Evolutionary conservation across 1,140 invertebrate genomes (phyloP), one percentile per base, ranked within the genome.

Genomic region (Asbolus verrucosus): DNA sequence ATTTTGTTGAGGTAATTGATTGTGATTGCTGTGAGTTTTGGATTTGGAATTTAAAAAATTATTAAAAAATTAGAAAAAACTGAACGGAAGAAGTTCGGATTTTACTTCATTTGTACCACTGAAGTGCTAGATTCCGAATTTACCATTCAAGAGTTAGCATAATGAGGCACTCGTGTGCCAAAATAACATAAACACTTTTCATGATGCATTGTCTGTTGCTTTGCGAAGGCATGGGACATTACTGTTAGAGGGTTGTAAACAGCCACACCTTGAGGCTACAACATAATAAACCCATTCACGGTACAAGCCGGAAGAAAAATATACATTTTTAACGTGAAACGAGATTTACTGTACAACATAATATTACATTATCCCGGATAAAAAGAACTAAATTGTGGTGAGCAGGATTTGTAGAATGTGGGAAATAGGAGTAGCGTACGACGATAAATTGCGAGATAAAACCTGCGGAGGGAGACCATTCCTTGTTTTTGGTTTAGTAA

Each of bases 401-500:
- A 33, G 65, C 65, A 43, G 73, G 71, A 75, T 75, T 71, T 73
- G 54, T 65, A 69, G 60, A 65, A 73, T 67, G 73, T 73, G 71
- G 71, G 70, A 70, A 75, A 73, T 73, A 70, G 67, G 70, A 69
- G 66, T 36, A 65, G 62, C 67, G 71, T 66, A 66, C 46, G 65
- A 39, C 71, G 73, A 75, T 75, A 75, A 75, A 75, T 75, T 67
- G 70, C 60, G 59, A 75, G 73, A 75, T 75, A 74, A 75, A 75
- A 75, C 73, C 65, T 75, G 50, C 71, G 50, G 68, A 72, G 70
- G 70, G 73, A 72, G 62, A 63, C 73, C 71, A 62, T 68, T 71
- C 71, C 68, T 72, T 75, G 73, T 75, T 75, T 75, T 75, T 73
- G 71, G 73, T 73, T 75, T 75, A 67, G 73, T 75, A 75, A 75